phyloP scores from a whole-genome alignment of 2,888 invertebrate genomes.

The Erynnis tages region DNA sequence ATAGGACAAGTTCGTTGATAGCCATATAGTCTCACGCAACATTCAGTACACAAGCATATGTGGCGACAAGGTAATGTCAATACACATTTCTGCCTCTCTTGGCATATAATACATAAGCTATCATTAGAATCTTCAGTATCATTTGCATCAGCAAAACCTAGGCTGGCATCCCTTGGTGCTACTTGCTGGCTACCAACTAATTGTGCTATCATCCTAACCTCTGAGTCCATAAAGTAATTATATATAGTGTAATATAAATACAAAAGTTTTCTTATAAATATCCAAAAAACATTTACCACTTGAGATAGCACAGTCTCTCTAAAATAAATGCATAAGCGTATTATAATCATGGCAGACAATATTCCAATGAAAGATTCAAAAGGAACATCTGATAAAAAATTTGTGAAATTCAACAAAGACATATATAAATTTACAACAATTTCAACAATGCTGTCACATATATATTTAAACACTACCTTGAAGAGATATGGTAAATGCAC shows the following conservation, averaged over 20 bases:
- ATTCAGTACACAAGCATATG: conserved; percentile 78
- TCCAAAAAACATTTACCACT: conserved; percentile 55
- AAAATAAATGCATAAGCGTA: conserved; percentile 60
- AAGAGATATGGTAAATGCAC: conserved; percentile 62
- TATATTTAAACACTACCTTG: conserved; percentile 42
- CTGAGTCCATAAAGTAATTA: conserved; percentile 67
- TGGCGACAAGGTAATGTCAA: conserved; percentile 80
- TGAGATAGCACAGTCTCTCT: conserved; percentile 49
- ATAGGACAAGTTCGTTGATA: conserved; percentile 78
- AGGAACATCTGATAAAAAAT: conserved; percentile 73
- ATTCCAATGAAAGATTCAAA: conserved; percentile 70
- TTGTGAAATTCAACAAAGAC: conserved; percentile 61
- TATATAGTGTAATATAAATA: conserved; percentile 61
- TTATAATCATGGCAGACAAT: conserved; percentile 58
- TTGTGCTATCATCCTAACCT: conserved; percentile 59
- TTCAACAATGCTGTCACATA: conserved; percentile 42
- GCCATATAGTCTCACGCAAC: conserved; percentile 69
- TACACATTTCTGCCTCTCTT: conserved; percentile 79
- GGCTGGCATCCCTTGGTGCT: conserved; percentile 41
- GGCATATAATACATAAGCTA: conserved; percentile 77
- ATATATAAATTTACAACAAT: conserved; percentile 53
- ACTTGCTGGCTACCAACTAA: conserved; percentile 55
- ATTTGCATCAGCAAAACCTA: conserved; percentile 40
- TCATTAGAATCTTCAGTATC: conserved; percentile 53
- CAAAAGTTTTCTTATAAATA: conserved; percentile 55